A percentile compares a stretch with the other conserved stretches of the same genome.
Conservation (phyloP, 2,888 invertebrate genomes). For the Horisme vitalbata region DNA sequence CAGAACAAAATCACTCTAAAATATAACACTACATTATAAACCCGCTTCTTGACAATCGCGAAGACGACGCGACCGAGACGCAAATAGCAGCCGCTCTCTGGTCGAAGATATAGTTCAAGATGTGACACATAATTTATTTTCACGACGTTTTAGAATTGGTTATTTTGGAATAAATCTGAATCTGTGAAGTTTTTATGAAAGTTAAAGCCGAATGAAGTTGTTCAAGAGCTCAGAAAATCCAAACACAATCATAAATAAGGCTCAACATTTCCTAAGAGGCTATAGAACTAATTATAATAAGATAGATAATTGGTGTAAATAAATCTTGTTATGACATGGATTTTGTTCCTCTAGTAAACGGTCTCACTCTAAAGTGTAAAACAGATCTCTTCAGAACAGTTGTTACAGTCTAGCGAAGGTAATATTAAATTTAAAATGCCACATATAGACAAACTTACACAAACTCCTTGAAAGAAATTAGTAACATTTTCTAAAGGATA, state of each 20-base stretch:
- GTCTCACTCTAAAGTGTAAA: slow-evolving; percentile 46
- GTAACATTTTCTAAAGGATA: slow-evolving; percentile 25
- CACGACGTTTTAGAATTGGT: slow-evolving; percentile 9
- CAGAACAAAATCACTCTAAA: slow-evolving; percentile 46
- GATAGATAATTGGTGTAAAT: slow-evolving; percentile 41
- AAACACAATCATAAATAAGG: slow-evolving; percentile 59
- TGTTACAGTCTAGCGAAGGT: slow-evolving; percentile 59
- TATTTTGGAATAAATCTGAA: slow-evolving; percentile 23
- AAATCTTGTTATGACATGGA: slow-evolving; percentile 39
- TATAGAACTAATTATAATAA: slow-evolving; percentile 44
- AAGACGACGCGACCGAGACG: not conserved
- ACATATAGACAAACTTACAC: slow-evolving; percentile 40
- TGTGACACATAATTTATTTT: slow-evolving; percentile 13
- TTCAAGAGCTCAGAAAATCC: slow-evolving; percentile 55
- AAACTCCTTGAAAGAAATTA: slow-evolving; percentile 4
- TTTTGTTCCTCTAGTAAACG: slow-evolving; percentile 47
- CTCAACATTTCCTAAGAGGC: slow-evolving; percentile 53
- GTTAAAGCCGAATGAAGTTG: slow-evolving; percentile 40
- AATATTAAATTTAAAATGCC: slow-evolving; percentile 55
- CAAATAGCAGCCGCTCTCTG: slow-evolving; percentile 7
- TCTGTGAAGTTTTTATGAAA: slow-evolving; percentile 13
- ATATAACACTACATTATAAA: slow-evolving; percentile 1
- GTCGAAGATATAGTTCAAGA: slow-evolving; percentile 10
- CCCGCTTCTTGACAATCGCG: slow-evolving; percentile 9
- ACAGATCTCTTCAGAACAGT: slow-evolving; percentile 47